Conservation (phyloP, 2,888 invertebrate genomes). For the Caenorhabditis japonica region DNA sequence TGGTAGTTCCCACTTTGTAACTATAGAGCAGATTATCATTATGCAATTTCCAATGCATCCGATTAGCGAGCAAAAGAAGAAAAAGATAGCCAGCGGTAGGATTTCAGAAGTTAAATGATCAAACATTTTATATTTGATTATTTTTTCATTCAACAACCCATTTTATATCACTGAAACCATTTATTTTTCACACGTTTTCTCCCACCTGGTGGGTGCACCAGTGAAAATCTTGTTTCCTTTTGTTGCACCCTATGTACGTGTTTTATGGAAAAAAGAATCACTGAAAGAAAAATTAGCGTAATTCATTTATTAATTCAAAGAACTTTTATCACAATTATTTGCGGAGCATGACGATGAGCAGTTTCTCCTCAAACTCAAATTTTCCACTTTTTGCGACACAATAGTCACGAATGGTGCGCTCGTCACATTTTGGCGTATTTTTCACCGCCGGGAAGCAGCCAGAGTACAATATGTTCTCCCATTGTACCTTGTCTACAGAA, state of each 20-base stretch:
- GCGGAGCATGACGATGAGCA: slow-evolving; percentile 62
- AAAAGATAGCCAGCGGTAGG: slow-evolving; percentile 54
- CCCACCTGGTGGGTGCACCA: background rate
- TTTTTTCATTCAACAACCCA: too few species aligned
- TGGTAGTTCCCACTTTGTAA: too few species aligned
- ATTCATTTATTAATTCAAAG: too few species aligned
- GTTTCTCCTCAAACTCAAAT: slow-evolving; percentile 66
- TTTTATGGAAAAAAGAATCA: background rate
- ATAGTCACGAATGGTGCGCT: slow-evolving; percentile 59
- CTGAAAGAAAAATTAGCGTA: slow-evolving; percentile 3
- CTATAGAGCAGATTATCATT: slow-evolving; percentile 14
- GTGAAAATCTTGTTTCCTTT: background rate
- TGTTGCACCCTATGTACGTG: slow-evolving; percentile 11
- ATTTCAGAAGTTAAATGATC: slow-evolving; percentile 43
- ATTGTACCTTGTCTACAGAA: slow-evolving; percentile 58
- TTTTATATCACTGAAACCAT: too few species aligned
- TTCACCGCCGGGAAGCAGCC: slow-evolving; percentile 66
- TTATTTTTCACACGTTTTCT: too few species aligned
- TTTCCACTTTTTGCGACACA: slow-evolving; percentile 57
- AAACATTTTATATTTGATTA: too few species aligned
- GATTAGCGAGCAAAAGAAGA: slow-evolving; percentile 23
- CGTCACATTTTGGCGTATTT: slow-evolving; percentile 61
- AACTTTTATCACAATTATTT: slow-evolving; percentile 49
- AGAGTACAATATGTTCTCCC: slow-evolving; percentile 66
- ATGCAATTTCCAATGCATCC: slow-evolving; percentile 34